phyloP scores from a whole-genome alignment of 2,888 invertebrate genomes.

The Melinaea marsaeus region DNA sequence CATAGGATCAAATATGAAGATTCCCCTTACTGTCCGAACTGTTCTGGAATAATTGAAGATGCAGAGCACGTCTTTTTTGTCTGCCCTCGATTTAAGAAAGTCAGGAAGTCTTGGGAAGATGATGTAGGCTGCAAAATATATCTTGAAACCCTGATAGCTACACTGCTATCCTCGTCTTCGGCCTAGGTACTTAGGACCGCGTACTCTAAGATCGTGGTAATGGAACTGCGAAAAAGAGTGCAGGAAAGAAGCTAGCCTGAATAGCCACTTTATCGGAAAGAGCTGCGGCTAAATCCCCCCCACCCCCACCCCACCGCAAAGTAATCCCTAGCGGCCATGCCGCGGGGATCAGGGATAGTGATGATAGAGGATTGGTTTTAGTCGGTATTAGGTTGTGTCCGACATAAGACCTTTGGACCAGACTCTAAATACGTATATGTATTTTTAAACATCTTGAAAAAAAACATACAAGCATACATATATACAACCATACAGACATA shows the following conservation, averaged over 20 bases:
- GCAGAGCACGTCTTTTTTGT: background rate
- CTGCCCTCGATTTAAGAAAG: background rate
- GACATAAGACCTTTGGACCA: too few species aligned
- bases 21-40: background rate
- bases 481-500: too few species aligned
- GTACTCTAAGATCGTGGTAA: background rate
- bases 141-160: background rate
- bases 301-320: background rate
- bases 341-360: background rate
- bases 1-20: background rate
- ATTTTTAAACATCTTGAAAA: too few species aligned
- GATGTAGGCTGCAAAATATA: background rate
- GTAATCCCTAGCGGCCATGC: background rate
- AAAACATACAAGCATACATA: too few species aligned
- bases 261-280: background rate
- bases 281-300: background rate
- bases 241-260: background rate
- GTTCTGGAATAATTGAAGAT: background rate
- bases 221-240: background rate
- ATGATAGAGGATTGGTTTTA: too few species aligned
- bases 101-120: background rate
- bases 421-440: too few species aligned
- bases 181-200: too few species aligned
- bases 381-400: too few species aligned
- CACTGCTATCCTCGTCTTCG: too few species aligned